These are phyloP conservation scores for Diorhabda sublineata DNA, from an alignment of 1,140 invertebrate species.

Conservation along the genomic window DNA sequence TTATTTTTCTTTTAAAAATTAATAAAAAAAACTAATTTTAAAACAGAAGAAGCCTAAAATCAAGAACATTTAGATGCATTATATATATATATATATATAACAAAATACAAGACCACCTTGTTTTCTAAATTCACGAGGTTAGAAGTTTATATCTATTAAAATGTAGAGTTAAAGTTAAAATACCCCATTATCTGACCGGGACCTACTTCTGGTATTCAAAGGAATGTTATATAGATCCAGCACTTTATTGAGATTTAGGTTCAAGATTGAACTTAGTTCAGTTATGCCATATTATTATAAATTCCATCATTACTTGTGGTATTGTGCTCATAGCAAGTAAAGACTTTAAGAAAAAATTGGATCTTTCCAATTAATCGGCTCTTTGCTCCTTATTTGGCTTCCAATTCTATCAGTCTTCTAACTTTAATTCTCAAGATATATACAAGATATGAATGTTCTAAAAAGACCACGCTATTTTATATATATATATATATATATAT, in stretches of 20 bases:
- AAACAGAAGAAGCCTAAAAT: too few relatives aligned
- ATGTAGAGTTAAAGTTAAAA: too few relatives aligned
- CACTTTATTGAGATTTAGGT: constrained; percentile 13
- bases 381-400: neutral
- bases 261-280: constrained; percentile 7
- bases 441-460: too few relatives aligned
- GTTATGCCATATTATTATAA: constrained; percentile 10
- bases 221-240: constrained; percentile 12
- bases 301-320: constrained; percentile 12
- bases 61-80: too few relatives aligned
- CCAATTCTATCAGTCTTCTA: neutral
- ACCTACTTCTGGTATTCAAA: constrained; percentile 7
- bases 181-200: neutral
- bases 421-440: neutral
- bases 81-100: too few relatives aligned
- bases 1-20: too few relatives aligned
- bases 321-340: neutral
- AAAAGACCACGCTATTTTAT: too few relatives aligned
- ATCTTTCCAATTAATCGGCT: neutral
- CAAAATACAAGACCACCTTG: too few relatives aligned
- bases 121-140: too few relatives aligned
- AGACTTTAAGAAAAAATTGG: neutral
- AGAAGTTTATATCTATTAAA: too few relatives aligned
- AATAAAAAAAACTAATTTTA: too few relatives aligned
- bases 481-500: too few relatives aligned